These are phyloP conservation scores for Cordilura impudica DNA, from an alignment of 2,888 invertebrate genomes.

Conservation along the genomic window DNA sequence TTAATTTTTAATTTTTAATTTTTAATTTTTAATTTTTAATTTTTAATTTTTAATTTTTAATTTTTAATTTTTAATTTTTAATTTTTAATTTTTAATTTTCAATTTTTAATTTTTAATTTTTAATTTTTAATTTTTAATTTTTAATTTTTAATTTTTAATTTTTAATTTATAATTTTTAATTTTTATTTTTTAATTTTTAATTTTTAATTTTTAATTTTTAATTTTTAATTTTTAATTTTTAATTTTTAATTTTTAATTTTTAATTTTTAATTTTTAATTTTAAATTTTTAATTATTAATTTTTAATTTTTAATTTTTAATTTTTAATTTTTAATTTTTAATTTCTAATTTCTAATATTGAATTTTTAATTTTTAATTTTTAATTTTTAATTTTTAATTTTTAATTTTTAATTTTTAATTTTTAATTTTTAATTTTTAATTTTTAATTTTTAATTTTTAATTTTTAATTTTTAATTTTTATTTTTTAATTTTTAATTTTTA, in stretches of 20 bases:
- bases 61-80: background rate
- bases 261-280: background rate
- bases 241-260: background rate
- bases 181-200: background rate
- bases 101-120: no score
- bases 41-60: background rate
- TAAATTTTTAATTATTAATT: background rate
- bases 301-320: background rate
- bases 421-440: background rate
- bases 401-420: background rate
- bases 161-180: background rate
- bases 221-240: background rate
- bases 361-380: no score
- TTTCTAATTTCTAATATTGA: no score
- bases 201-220: background rate
- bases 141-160: background rate
- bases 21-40: background rate
- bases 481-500: background rate
- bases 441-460: background rate
- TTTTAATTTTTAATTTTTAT: background rate
- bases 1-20: conserved; percentile 1
- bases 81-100: no score
- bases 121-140: background rate
- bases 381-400: background rate
- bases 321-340: no score